Percentiles rank a stretch among this genome's conserved stretches.
These are phyloP conservation scores for Oryzias woworae DNA, from an alignment of 2,113 vertebrate genomes.

Conservation along the genomic window DNA sequence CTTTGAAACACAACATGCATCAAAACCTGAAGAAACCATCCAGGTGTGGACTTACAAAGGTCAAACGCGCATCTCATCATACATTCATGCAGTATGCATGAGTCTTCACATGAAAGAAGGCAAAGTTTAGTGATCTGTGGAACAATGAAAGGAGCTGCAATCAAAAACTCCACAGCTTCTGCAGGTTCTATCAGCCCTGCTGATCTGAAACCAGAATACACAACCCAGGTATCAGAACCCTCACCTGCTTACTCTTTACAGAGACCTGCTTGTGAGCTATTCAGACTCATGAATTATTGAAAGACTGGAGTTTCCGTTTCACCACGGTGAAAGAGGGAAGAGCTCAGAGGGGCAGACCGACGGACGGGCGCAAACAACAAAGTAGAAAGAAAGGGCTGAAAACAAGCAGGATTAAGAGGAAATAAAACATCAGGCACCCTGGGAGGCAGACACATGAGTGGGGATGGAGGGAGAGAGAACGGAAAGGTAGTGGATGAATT, in stretches of 20 bases:
- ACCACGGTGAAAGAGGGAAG: constrained; percentile 26
- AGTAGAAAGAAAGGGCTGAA: constrained; percentile 16
- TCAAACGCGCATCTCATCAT: too few relatives aligned
- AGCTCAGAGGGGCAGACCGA: constrained; percentile 12
- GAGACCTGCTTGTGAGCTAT: constrained; percentile 78
- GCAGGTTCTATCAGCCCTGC: constrained; percentile 6
- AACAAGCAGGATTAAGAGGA: constrained; percentile 39
- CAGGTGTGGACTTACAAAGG: too few relatives aligned
- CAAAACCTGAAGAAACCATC: too few relatives aligned
- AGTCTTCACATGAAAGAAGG: not conserved
- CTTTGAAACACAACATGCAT: too few relatives aligned
- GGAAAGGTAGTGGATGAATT: constrained; percentile 42
- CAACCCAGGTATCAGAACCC: constrained; percentile 58
- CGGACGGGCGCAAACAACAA: not conserved
- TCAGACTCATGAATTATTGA: constrained; percentile 82
- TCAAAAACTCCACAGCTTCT: not conserved
- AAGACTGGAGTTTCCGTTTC: constrained; percentile 76
- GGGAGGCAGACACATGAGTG: constrained; percentile 49
- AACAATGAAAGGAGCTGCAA: not conserved
- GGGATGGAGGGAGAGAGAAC: constrained; percentile 59
- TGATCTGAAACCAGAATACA: constrained; percentile 42
- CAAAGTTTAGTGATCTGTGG: not conserved
- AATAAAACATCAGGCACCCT: constrained; percentile 45
- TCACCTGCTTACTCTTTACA: constrained; percentile 70
- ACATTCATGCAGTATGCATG: too few relatives aligned